Base-by-base conservation (phyloP, 2,797 vertebrate species). In the Chaetodon trifasciatus region DNA sequence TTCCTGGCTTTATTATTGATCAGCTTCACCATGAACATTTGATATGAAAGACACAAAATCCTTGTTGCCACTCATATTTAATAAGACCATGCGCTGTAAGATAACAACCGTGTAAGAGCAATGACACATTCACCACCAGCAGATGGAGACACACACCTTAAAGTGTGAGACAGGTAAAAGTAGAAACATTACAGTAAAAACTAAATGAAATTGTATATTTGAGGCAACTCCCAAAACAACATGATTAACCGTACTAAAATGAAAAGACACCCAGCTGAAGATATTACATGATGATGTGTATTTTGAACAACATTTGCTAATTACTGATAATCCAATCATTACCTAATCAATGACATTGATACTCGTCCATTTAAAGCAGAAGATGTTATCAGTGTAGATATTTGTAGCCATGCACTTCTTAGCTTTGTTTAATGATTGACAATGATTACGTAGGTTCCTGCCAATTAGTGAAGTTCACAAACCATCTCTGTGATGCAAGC, bases 401-500 rank as follows among this genome's bases (percentile, higher is more conserved):
- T 55, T 44, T 74, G 21, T 39, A 32, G 46, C 35, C 4, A 16
- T 72, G 40, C 21, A 58, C 12, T 24, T n/a, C 13, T 68, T 49
- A 37, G 23, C 24, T 40, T 69, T 69, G 7, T 39, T 12, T 24
- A 24, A 35, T 55, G 46, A 60, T 69, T 39, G 66, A 6, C 4
- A 9, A 56, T 56, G 19, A 75, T 24, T 35, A 72, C 1, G 0
- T 0, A 0, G 0, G 6, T 2, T 42, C 10, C 12, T 5, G 60
- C 6, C 0, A 4, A 19, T 84, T 77, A 88, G 17, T 32, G 21
- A 46, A 93, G 83, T 24, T 89, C 70, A 83, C 89, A 93, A 74
- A 90, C 15, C 16, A 88, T 2, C 16, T 90, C 79, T 74, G 88
- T 83, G 60, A 24, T 39, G 17, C 0, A 1, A 0, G 0, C 0